A percentile compares a stretch with the other conserved stretches of the same genome.
Conservation (phyloP, 2,888 invertebrate genomes). For the Proisotoma minuta region DNA sequence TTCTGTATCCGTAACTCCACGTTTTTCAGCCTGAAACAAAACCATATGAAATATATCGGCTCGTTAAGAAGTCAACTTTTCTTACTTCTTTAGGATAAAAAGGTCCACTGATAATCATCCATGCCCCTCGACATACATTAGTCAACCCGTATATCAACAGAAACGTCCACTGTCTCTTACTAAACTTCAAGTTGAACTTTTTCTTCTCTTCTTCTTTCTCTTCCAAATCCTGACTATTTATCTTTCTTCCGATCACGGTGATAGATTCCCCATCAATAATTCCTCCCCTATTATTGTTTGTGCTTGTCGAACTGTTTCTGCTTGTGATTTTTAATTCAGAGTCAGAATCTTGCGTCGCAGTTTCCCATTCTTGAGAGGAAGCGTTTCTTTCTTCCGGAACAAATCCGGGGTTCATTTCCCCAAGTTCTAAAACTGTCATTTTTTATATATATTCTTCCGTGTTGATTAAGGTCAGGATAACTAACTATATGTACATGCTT, state of each 20-base stretch:
- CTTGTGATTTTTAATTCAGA: background rate
- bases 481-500: too few relatives aligned
- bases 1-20: conserved; percentile 10
- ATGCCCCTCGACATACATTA: conserved; percentile 32
- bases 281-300: too few relatives aligned
- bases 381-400: background rate
- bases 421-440: too few relatives aligned
- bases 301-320: too few relatives aligned
- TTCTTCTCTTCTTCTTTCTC: too few relatives aligned
- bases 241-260: background rate
- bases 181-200: conserved; percentile 16
- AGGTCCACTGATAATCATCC: conserved; percentile 27
- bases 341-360: background rate
- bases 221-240: too few relatives aligned
- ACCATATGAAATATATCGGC: too few relatives aligned
- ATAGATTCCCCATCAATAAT: background rate
- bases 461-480: too few relatives aligned
- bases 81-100: conserved; percentile 36
- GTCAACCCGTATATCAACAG: conserved; percentile 28
- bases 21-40: conserved; percentile 27
- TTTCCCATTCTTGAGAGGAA: too few relatives aligned
- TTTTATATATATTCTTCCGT: too few relatives aligned
- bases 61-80: background rate
- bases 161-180: conserved; percentile 24
- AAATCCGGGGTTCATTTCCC: conserved; percentile 1